Base-by-base conservation (phyloP, 2,888 invertebrate genomes). In the Lacanobia oleracea region DNA sequence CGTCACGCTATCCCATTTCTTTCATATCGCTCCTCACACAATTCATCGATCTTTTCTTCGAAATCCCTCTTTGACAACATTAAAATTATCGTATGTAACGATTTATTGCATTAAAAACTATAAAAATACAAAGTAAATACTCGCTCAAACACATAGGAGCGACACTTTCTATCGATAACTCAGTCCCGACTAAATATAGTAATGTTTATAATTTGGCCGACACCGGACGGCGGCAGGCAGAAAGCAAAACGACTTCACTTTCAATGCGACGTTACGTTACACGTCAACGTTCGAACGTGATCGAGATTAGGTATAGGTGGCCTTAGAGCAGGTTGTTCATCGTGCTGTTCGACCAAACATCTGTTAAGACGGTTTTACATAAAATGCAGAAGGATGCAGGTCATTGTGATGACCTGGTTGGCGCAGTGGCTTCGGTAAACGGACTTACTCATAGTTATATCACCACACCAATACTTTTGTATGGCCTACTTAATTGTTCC, bases 211-310 rank as follows among this genome's bases (percentile, higher is more conserved):
- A 91, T 93, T 90, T 90, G 74, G 48, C 77, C 68, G 82, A 72
- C 81, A 81, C 80, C 83, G 79, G 78, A 64, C 78, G 76, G 84
- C 79, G 85, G 83, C 83, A 91, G 89, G 89, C 93, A 94, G 94
- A 94, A 94, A 95, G 94, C 94, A 94, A 93, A 91, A 94, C 94
- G 92, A 86, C 85, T 87, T 93, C 92, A 91, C 94, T 95, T 94
- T 94, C 94, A 85, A 85, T 83, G 83, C 84, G 75, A 72, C 81
- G 77, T 90, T 90, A 88, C 88, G 88, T 88, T 88, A 79, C 86
- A 87, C 81, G 91, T 91, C 92, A 90, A 89, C 86, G 91, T 84
- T 91, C 93, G 82, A 69, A 71, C 75, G 72, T 79, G 85, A 75
- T 79, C 67, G 79, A 72, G 72, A 78, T 84, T 86, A n/a, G n/a